Evolutionary conservation across 37 sponge, comb jelly and placozoan species (phyloP), one percentile per base, ranked within the genome.

Genomic region (Mnemiopsis leidyi): DNA sequence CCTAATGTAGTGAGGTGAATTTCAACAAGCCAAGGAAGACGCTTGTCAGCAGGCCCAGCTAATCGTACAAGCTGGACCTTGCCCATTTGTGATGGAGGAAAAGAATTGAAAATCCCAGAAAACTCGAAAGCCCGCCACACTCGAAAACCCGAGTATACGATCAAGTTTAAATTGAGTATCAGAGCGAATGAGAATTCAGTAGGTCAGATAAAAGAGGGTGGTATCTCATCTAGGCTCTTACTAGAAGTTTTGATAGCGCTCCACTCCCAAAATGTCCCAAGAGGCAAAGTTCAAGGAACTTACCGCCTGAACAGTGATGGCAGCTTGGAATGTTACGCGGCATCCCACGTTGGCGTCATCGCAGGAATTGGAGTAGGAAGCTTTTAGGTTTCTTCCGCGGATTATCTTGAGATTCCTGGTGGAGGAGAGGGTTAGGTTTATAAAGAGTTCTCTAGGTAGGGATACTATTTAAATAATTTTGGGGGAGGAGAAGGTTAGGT

Each of bases 291-390:
- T n/a, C 5, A 48, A 48, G 61, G 61, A 71, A 77, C 79, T 77
- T 28, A 77, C 79, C 79, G 79, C 79, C 18, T 77, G 79, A 34
- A 77, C 79, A 33, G 79, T 77, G 26, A 77, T 16, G 20, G 79
- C 79, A 0, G 79, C 79, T 26, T 77, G 26, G 18, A 77, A 36
- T 1, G 30, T 26, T 1, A 77, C 79, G 5, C 79, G 32, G 32
- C 79, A 77, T 3, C 79, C 79, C 79, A 34, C 32, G 1, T 77
- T 20, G 20, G 20, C 79, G 9, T 13, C 34, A 2, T 13, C 26
- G 1, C 79, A 26, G 1, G 32, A 26, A 20, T 77, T 32, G 20
- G 79, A 31, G 32, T 32, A 77, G 36, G 79, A 77, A 20, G 79
- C 16, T 36, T 77, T 77, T 5, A 77, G 79, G 36, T 32, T 28